phyloP scores from a whole-genome alignment of 2,888 invertebrate genomes.

The Sminthurides aquaticus region DNA sequence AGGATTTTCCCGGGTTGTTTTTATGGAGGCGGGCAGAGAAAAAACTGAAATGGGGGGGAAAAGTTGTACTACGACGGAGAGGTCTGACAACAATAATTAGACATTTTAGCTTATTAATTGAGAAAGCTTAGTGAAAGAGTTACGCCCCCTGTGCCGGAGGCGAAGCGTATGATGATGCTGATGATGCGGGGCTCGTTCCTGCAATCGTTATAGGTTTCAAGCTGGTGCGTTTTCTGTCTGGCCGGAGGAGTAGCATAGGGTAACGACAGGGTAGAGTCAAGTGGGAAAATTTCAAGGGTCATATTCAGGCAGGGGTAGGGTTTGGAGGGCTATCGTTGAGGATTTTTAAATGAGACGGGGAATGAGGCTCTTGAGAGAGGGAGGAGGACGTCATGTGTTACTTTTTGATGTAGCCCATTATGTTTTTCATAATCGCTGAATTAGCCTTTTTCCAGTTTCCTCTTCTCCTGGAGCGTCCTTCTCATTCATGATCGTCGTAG shows the following conservation, averaged over 20 bases:
- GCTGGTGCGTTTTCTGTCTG: too few relatives aligned
- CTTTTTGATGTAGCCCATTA: background rate
- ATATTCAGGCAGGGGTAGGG: too few relatives aligned
- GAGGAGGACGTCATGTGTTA: background rate
- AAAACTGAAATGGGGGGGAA: too few relatives aligned
- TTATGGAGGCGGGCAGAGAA: too few relatives aligned
- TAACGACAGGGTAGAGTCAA: too few relatives aligned
- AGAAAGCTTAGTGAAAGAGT: slow-evolving; percentile 14
- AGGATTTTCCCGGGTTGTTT: too few relatives aligned
- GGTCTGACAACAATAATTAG: slow-evolving; percentile 13
- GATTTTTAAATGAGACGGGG: too few relatives aligned
- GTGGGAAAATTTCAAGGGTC: background rate
- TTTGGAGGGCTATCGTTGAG: too few relatives aligned
- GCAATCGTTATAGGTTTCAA: too few relatives aligned
- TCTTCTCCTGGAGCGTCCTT: background rate
- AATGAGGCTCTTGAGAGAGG: background rate
- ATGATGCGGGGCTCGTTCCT: too few relatives aligned
- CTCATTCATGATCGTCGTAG: background rate
- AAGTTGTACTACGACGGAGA: too few relatives aligned
- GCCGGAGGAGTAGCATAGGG: too few relatives aligned
- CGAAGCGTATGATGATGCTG: background rate
- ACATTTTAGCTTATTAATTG: slow-evolving; percentile 23
- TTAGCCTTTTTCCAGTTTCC: background rate
- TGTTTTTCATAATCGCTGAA: background rate
- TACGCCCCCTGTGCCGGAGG: slow-evolving; percentile 8